These are phyloP conservation scores for Cynoglossus semilaevis DNA, from an alignment of 2,113 vertebrate species.

Conservation along the genomic window DNA sequence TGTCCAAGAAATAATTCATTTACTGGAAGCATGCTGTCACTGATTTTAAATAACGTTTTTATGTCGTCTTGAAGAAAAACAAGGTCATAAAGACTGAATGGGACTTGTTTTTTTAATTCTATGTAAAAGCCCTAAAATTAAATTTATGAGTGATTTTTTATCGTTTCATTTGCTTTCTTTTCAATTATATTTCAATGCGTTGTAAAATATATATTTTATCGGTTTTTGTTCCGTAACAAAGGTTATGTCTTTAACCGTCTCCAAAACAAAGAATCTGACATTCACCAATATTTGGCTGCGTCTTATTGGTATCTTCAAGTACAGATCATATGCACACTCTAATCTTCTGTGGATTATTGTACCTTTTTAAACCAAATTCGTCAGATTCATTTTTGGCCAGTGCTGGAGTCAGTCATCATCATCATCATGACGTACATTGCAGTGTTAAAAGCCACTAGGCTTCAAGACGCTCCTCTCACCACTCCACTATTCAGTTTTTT, in stretches of 20 bases:
- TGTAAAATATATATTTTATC: neutral
- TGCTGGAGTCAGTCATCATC: constrained; percentile 7
- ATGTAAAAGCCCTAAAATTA: constrained; percentile 2
- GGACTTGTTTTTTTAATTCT: constrained; percentile 2
- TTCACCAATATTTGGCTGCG: too few relatives aligned
- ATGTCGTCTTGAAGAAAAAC: constrained; percentile 20
- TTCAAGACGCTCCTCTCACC: constrained; percentile 9
- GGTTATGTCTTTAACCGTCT: too few relatives aligned
- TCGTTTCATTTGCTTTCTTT: neutral
- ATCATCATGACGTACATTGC: constrained; percentile 16
- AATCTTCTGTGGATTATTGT: too few relatives aligned
- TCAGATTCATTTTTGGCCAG: constrained; percentile 9
- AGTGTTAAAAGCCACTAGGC: constrained; percentile 30
- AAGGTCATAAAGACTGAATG: constrained; percentile 26
- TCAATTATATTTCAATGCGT: neutral
- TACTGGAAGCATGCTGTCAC: constrained; percentile 32
- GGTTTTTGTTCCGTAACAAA: neutral
- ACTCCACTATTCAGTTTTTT: constrained; percentile 28
- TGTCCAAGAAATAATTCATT: constrained; percentile 57
- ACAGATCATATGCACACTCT: too few relatives aligned
- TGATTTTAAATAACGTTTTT: constrained; percentile 35
- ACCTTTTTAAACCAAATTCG: too few relatives aligned
- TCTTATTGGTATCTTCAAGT: too few relatives aligned
- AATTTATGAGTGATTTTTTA: neutral
- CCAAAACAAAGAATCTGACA: too few relatives aligned